Evolutionary conservation across 2,113 vertebrate species (phyloP).

Genomic region (Gadus chalcogrammus): DNA sequence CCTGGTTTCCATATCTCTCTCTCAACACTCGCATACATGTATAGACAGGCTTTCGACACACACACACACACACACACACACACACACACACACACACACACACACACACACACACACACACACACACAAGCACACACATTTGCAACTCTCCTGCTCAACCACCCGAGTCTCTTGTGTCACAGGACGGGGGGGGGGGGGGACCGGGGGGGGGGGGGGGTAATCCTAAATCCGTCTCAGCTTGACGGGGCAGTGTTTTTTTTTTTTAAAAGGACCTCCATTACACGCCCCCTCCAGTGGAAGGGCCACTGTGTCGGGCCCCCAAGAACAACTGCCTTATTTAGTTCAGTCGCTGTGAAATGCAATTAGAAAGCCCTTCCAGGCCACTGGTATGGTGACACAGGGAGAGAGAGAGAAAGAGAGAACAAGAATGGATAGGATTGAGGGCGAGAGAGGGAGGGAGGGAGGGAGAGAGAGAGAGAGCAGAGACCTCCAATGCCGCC

Average conservation of each 20-base stretch:
- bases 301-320: conserved; percentile 35
- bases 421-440: conserved; percentile 26
- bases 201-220: too few species aligned
- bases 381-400: conserved; percentile 53
- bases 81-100: conserved; percentile 17
- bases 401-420: conserved; percentile 31
- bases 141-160: conserved; percentile 18
- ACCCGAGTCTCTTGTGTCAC: too few species aligned
- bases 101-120: too few species aligned
- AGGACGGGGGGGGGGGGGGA: too few species aligned
- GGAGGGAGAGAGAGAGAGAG: neutral
- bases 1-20: too few species aligned
- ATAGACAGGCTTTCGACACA: too few species aligned
- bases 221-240: too few species aligned
- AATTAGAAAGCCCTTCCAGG: conserved; percentile 73
- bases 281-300: neutral
- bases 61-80: too few species aligned
- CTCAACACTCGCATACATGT: too few species aligned
- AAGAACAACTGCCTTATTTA: conserved; percentile 72
- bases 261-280: neutral
- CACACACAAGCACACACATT: conserved; percentile 8
- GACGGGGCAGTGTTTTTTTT: too few species aligned
- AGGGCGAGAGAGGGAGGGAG: conserved; percentile 34
- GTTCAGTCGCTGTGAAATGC: conserved; percentile 72
- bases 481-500: conserved; percentile 69